Conservation (phyloP, 2,888 invertebrate genomes). For the Netelia fuscicornis region DNA sequence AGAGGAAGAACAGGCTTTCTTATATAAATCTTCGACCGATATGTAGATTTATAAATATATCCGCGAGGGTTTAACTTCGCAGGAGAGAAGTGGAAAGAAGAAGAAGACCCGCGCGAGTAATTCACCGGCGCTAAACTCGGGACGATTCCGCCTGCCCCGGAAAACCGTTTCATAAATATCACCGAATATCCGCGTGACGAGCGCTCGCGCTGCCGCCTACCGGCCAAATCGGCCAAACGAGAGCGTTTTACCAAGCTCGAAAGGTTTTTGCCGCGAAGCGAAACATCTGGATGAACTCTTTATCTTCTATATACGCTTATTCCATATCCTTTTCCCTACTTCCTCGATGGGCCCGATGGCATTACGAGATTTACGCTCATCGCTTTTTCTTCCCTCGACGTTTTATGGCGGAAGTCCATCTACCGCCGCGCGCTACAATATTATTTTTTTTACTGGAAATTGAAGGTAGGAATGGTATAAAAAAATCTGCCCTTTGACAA, state of each 20-base stretch:
- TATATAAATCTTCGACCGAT: constrained; percentile 48
- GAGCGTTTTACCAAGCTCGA: constrained; percentile 1
- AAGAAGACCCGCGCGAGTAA: constrained; percentile 29
- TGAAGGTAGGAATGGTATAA: neutral
- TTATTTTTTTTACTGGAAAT: constrained; percentile 33
- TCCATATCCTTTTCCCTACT: neutral
- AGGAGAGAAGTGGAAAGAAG: neutral
- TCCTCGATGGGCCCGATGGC: constrained; percentile 28
- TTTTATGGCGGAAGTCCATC: constrained; percentile 50
- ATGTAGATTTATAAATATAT: constrained; percentile 60
- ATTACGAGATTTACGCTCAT: constrained; percentile 45
- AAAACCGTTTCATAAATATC: constrained; percentile 60
- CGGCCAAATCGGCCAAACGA: neutral
- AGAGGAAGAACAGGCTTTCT: constrained; percentile 15
- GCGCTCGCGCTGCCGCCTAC: neutral
- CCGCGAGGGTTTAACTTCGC: constrained; percentile 17
- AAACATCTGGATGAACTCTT: constrained; percentile 60
- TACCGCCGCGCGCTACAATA: constrained; percentile 4
- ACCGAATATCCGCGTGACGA: constrained; percentile 33
- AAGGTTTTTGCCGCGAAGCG: constrained; percentile 45
- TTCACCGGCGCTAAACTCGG: constrained; percentile 51
- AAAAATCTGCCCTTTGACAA: constrained; percentile 8
- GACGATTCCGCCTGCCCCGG: constrained; percentile 48
- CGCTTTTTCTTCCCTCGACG: constrained; percentile 31
- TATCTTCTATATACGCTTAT: constrained; percentile 15